Conservation (phyloP, 2,113 vertebrate genomes). For the Ammodytes marinus region DNA sequence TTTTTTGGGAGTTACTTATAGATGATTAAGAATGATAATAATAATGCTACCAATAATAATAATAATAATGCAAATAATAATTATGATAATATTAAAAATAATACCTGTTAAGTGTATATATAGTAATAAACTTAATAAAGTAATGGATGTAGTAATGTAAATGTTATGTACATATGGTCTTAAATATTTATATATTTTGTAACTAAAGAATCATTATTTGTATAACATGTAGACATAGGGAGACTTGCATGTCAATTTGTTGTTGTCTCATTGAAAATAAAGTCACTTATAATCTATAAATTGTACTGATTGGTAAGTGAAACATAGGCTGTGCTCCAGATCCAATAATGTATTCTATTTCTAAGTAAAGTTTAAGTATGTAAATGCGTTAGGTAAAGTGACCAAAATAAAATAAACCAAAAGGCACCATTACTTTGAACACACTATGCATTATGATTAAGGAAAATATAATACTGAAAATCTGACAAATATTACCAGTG, state of each 20-base stretch:
- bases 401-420: background rate
- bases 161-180: constrained; percentile 98
- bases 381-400: too few relatives aligned
- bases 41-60: constrained; percentile 56
- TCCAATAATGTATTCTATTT: background rate
- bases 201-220: constrained; percentile 90
- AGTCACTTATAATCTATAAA: constrained; percentile 79
- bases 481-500: too few relatives aligned
- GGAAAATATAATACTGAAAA: too few relatives aligned
- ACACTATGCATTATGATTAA: too few relatives aligned
- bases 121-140: constrained; percentile 83
- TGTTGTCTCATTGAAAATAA: constrained; percentile 87
- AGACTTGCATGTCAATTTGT: constrained; percentile 88
- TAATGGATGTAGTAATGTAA: constrained; percentile 89
- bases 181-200: constrained; percentile 98
- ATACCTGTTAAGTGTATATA: constrained; percentile 84
- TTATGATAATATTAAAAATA: constrained; percentile 74
- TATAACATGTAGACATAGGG: constrained; percentile 88
- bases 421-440: background rate
- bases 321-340: background rate
- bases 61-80: constrained; percentile 60
- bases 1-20: constrained; percentile 80
- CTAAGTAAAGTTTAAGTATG: background rate
- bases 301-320: constrained; percentile 24
- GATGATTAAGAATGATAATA: constrained; percentile 73